Percentiles rank a stretch among this genome's conserved stretches.
Conservation (phyloP, 2,888 invertebrate genomes). For the Anaspis maculata region DNA sequence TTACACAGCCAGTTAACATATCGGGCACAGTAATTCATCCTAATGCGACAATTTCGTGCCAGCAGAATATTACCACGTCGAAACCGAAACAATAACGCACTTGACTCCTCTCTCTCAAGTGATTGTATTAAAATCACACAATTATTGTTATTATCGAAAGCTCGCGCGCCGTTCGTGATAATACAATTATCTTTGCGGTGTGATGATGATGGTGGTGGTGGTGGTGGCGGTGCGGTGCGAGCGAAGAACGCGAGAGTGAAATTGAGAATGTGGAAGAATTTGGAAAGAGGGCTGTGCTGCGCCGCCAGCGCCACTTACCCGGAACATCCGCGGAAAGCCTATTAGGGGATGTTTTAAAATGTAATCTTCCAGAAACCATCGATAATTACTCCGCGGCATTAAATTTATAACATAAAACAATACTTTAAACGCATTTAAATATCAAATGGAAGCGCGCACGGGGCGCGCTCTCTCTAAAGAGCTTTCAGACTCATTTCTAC, state of each 20-base stretch:
- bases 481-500: conserved; percentile 29
- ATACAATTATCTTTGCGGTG: too few relatives aligned
- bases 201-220: too few relatives aligned
- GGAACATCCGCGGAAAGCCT: too few relatives aligned
- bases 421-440: conserved; percentile 36
- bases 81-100: conserved; percentile 7
- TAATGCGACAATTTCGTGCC: conserved; percentile 18
- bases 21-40: conserved; percentile 14
- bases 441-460: conserved; percentile 30
- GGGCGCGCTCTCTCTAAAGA: conserved; percentile 27
- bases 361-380: conserved; percentile 14
- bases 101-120: not conserved
- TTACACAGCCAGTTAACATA: conserved; percentile 16
- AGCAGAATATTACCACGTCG: conserved; percentile 13
- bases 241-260: not conserved
- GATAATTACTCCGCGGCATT: conserved; percentile 29
- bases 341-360: conserved; percentile 15
- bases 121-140: not conserved
- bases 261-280: not conserved
- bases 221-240: too few relatives aligned
- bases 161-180: too few relatives aligned
- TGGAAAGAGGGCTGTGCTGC: too few relatives aligned
- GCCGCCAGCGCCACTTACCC: too few relatives aligned
- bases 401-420: conserved; percentile 36
- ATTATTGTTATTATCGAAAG: too few relatives aligned